These are phyloP conservation scores for Carlito syrichta DNA, from an alignment of 2,113 vertebrate species.

Conservation along the genomic window DNA sequence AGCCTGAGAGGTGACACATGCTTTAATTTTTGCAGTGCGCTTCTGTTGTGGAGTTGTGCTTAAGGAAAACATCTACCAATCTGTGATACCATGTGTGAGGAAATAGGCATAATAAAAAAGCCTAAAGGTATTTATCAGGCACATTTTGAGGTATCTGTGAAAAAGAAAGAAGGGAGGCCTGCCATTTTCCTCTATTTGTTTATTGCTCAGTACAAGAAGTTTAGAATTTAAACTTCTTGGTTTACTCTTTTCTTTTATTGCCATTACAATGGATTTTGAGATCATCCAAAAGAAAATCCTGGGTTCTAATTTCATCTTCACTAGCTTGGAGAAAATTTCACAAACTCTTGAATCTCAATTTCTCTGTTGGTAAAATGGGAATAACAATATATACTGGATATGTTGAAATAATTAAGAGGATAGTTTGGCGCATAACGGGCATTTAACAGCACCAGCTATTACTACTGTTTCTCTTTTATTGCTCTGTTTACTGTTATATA, in stretches of 20 bases:
- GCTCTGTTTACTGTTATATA: not conserved
- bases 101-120: not conserved
- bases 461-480: not conserved
- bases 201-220: not conserved
- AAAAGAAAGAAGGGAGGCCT: not conserved
- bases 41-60: not conserved
- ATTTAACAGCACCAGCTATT: not conserved
- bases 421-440: not conserved
- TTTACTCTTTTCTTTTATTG: slow-evolving; percentile 24
- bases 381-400: not conserved
- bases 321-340: not conserved
- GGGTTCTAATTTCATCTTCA: not conserved
- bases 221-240: not conserved
- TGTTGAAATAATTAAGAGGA: not conserved
- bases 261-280: slow-evolving; percentile 3
- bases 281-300: not conserved
- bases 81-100: not conserved
- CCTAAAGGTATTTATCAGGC: not conserved
- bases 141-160: not conserved
- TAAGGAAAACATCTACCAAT: not conserved
- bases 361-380: not conserved
- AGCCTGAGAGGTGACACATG: not conserved
- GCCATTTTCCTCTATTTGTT: not conserved
- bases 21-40: not conserved
- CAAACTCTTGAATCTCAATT: not conserved